Percentiles rank a stretch among this genome's conserved stretches.
phyloP scores from a whole-genome alignment of 2,888 invertebrate species.

The Dicranocentrus wangi region DNA sequence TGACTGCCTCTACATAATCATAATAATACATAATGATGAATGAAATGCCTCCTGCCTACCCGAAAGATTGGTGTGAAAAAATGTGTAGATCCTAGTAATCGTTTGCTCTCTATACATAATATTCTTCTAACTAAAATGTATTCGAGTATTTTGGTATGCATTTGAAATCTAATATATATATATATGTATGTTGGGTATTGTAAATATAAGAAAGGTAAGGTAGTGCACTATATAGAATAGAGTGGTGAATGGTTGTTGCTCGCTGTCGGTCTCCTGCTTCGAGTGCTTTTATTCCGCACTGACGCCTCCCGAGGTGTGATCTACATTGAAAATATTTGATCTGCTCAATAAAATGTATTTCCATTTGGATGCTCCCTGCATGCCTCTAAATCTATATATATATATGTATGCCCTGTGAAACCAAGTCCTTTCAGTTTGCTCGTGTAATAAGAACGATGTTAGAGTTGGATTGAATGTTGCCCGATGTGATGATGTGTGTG shows the following conservation, averaged over 20 bases:
- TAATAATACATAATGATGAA: conserved; percentile 46
- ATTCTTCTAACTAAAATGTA: too few relatives aligned
- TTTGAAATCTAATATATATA: too few relatives aligned
- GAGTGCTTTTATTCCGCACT: conserved; percentile 58
- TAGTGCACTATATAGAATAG: too few relatives aligned
- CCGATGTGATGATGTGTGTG: too few relatives aligned
- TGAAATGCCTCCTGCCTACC: conserved; percentile 14
- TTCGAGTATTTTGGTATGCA: too few relatives aligned
- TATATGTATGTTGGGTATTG: too few relatives aligned
- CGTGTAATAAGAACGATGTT: too few relatives aligned
- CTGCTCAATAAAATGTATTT: conserved; percentile 61
- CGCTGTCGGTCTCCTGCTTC: conserved; percentile 37
- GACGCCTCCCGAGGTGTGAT: conserved; percentile 62
- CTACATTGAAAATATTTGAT: conserved; percentile 62
- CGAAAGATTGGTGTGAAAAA: not conserved
- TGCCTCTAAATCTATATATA: conserved; percentile 42
- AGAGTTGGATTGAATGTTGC: too few relatives aligned
- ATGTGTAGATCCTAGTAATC: too few relatives aligned
- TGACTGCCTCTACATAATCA: conserved; percentile 60
- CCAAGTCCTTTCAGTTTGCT: not conserved
- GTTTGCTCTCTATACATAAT: not conserved
- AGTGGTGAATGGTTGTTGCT: conserved; percentile 24
- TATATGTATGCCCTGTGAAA: not conserved
- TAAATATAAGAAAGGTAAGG: too few relatives aligned
- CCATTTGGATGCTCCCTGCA: conserved; percentile 59